A percentile compares a stretch with the other conserved stretches of the same genome.
These are phyloP conservation scores for Paramisgurnus dabryanus DNA, from an alignment of 2,113 vertebrate species.

Conservation along the genomic window DNA sequence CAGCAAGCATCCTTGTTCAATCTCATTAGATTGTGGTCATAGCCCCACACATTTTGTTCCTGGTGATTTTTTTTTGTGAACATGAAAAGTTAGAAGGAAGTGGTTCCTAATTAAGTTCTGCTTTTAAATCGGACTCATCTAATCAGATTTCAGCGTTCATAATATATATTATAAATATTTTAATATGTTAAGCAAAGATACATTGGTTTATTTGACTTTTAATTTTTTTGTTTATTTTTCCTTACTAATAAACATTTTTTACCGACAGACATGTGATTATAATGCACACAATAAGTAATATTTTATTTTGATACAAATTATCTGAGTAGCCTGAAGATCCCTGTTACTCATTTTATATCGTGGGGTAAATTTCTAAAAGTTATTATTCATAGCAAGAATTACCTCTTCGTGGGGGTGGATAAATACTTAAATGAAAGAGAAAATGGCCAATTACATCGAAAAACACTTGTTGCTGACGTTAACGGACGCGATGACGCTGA, in stretches of 20 bases:
- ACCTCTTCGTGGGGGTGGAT: conserved; percentile 6
- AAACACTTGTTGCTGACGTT: conserved; percentile 65
- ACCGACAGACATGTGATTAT: no score
- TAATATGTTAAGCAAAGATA: no score
- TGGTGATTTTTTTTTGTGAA: background rate
- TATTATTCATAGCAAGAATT: background rate
- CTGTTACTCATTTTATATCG: background rate
- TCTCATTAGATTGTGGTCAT: background rate
- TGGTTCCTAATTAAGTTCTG: background rate
- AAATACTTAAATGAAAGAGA: conserved; percentile 56
- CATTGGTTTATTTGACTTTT: no score
- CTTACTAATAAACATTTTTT: no score
- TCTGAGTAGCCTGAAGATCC: background rate
- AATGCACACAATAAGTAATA: background rate
- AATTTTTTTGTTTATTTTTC: no score
- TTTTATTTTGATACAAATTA: background rate
- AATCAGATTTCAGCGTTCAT: background rate
- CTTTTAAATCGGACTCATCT: background rate
- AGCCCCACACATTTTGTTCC: background rate
- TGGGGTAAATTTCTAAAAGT: background rate
- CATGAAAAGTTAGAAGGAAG: background rate
- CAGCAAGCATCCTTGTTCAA: background rate
- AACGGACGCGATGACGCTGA: conserved; percentile 42
- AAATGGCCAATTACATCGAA: conserved; percentile 51
- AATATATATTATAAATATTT: no score